Percentiles rank a stretch among this genome's conserved stretches.
These are phyloP conservation scores for Amphipyra tragopoginis DNA, from an alignment of 2,888 invertebrate genomes.

Conservation along the genomic window DNA sequence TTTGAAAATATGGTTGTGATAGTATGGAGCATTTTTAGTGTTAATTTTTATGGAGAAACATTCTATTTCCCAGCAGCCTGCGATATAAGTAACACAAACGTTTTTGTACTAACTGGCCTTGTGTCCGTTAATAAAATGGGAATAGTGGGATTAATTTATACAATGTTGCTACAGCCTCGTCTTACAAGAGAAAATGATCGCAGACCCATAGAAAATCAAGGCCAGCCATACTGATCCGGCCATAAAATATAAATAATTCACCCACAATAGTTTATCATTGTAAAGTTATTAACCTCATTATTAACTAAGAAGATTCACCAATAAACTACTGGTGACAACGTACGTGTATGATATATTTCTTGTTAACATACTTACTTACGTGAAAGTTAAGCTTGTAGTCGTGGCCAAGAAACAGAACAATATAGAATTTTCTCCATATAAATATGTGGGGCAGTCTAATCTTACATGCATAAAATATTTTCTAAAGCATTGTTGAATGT, in stretches of 20 bases:
- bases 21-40: too few species aligned
- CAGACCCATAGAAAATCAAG: slow-evolving; percentile 43
- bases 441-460: slow-evolving; percentile 26
- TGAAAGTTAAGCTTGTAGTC: slow-evolving; percentile 38
- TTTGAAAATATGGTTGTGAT: too few species aligned
- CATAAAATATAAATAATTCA: slow-evolving; percentile 48
- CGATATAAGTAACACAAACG: neutral
- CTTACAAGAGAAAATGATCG: slow-evolving; percentile 44
- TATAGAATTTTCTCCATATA: slow-evolving; percentile 40
- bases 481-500: slow-evolving; percentile 2
- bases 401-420: slow-evolving; percentile 35
- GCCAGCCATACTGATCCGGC: slow-evolving; percentile 40
- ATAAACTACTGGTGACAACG: slow-evolving; percentile 23
- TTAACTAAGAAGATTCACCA: slow-evolving; percentile 24
- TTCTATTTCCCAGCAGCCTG: slow-evolving; percentile 9
- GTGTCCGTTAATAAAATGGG: slow-evolving; percentile 36
- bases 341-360: slow-evolving; percentile 38
- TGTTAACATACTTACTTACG: slow-evolving; percentile 41
- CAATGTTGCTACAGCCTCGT: slow-evolving; percentile 16
- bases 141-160: slow-evolving; percentile 42
- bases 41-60: neutral
- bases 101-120: slow-evolving; percentile 23
- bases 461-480: slow-evolving; percentile 13
- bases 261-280: slow-evolving; percentile 36
- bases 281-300: slow-evolving; percentile 37